A percentile compares a stretch with the other conserved stretches of the same genome.
These are phyloP conservation scores for Odontomachus brunneus DNA, from an alignment of 1,140 invertebrate genomes.

Conservation along the genomic window DNA sequence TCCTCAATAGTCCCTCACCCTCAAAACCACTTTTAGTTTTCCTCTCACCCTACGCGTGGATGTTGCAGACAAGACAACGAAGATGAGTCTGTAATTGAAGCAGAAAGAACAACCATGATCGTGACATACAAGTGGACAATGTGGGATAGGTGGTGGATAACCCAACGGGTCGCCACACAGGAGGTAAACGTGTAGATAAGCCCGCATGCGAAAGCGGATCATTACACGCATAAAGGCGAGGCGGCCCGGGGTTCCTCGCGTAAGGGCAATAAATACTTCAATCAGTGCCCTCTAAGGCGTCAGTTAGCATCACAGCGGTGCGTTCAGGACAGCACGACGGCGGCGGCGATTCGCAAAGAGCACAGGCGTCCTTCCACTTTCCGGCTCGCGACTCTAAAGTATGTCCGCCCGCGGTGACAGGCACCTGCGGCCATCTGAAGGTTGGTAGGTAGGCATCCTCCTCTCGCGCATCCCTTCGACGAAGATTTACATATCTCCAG, in stretches of 20 bases:
- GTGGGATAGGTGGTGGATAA: not conserved
- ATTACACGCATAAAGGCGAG: slow-evolving; percentile 77
- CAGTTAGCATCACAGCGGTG: slow-evolving; percentile 81
- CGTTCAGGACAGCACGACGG: slow-evolving; percentile 70
- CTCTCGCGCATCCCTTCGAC: slow-evolving; percentile 61
- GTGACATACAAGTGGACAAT: not conserved
- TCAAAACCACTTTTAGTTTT: not conserved
- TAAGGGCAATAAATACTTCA: slow-evolving; percentile 84
- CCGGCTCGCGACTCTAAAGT: slow-evolving; percentile 76
- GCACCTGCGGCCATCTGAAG: slow-evolving; percentile 79
- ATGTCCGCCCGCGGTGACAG: slow-evolving; percentile 81
- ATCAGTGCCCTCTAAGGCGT: slow-evolving; percentile 84
- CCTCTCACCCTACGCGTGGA: not conserved
- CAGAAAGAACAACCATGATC: slow-evolving; percentile 30
- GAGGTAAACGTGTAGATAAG: slow-evolving; percentile 62
- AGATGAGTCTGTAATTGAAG: slow-evolving; percentile 24
- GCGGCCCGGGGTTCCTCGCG: slow-evolving; percentile 41
- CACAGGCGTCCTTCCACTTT: slow-evolving; percentile 75
- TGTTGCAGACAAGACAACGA: slow-evolving; percentile 25
- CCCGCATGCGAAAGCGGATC: slow-evolving; percentile 81
- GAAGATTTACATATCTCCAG: slow-evolving; percentile 72
- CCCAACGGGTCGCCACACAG: slow-evolving; percentile 51
- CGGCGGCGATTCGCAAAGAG: slow-evolving; percentile 81
- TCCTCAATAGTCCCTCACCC: too few species aligned
- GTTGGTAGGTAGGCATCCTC: slow-evolving; percentile 23